A percentile compares a stretch with the other conserved stretches of the same genome.
phyloP scores from a whole-genome alignment of 2,113 vertebrate species.

The Piaya cayana region DNA sequence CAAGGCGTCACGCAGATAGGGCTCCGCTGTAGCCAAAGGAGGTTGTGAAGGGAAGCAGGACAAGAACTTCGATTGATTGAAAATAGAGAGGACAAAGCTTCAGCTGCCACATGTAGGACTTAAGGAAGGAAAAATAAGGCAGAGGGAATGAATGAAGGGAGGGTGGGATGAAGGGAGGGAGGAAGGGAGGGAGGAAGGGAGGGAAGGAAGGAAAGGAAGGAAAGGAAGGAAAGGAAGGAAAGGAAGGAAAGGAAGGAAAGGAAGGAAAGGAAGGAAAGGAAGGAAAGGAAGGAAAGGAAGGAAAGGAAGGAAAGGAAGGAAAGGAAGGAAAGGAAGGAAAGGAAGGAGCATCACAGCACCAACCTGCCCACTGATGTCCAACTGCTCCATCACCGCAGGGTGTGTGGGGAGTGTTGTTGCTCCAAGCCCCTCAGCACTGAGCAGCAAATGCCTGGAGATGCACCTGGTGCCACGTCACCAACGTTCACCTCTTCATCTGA shows the following conservation, averaged over 20 bases:
- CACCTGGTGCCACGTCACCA: fast-evolving
- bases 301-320: too few relatives aligned
- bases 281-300: too few relatives aligned
- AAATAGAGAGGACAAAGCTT: background rate
- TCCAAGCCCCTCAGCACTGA: background rate
- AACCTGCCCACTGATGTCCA: background rate
- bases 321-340: too few relatives aligned
- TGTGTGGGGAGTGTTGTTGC: fast-evolving
- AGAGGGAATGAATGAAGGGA: background rate
- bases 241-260: too few relatives aligned
- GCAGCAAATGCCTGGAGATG: background rate
- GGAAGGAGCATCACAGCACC: background rate
- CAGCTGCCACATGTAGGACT: background rate
- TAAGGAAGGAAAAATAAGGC: background rate
- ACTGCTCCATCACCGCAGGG: fast-evolving
- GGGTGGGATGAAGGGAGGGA: too few relatives aligned
- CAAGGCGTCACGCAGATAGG: background rate
- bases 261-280: too few relatives aligned
- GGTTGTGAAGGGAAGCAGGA: background rate
- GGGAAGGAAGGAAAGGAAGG: too few relatives aligned
- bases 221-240: too few relatives aligned
- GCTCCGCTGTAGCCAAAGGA: background rate
- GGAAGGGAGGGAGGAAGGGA: too few relatives aligned
- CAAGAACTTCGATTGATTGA: background rate
- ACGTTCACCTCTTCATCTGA: fast-evolving